Base-by-base conservation (phyloP, 1,140 invertebrate genomes). In the Drosophila burlai region DNA sequence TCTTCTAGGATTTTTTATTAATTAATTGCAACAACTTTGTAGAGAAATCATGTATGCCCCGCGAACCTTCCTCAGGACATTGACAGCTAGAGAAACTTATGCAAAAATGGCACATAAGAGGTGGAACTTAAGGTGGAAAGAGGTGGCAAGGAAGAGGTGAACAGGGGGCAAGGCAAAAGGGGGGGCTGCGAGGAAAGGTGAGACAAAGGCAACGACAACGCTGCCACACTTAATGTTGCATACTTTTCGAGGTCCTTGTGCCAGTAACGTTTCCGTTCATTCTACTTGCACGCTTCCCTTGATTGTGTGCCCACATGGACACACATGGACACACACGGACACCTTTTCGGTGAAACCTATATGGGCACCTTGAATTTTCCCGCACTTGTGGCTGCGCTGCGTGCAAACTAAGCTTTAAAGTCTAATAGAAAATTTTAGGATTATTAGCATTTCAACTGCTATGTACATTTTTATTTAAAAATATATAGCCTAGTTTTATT, bases 241-340 rank as follows among this genome's bases (percentile, higher is more conserved):
- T 90, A 85, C 84, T 85, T 89, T 85, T 81, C 54, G 75, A 85
- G 85, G 85, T 89, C 85, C 85, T 89, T 89, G 85, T 85, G 75
- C 85, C 50, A 90, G 85, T 89, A 89, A 90, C 81, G 85, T 90
- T 90, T 90, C 85, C 85, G 85, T 76, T 85, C 74, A 85, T 85
- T 90, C 74, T 85, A 84, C 81, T 81, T 87, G 76, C 72, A 63
- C 65, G 71, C 64, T 72, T 75, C 68, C 59, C 59, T 55, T 72
- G 62, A 72, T 46, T 66, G 61, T 79, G 57, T 72, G 47, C 42
- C 46, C 50, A 55, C 63, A 49, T 43, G 68, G 47, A 66, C 63
- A 61, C 66, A 50, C 45, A 38, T 34, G 31, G 31, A 34, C 31
- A 34, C 34, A 13, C 34, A 38, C 26, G 38, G 3, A 34, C 29